Conservation (phyloP, 1,140 invertebrate species). For the Drosophila asahinai region DNA sequence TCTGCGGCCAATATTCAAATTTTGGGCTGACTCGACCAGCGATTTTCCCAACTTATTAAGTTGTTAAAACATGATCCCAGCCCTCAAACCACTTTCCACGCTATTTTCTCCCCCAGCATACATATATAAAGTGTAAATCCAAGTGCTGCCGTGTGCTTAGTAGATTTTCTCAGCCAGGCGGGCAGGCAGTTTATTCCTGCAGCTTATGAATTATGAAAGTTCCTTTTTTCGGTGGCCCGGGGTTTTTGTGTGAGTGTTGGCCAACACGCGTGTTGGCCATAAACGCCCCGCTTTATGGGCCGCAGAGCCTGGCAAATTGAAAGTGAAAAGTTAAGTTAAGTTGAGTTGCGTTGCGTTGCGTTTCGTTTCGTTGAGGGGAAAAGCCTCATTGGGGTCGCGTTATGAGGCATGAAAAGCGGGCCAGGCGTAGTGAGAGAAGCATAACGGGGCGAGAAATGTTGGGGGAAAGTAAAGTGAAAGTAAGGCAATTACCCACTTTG, state of each 20-base stretch:
- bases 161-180: conserved; percentile 31
- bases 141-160: conserved; percentile 64
- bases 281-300: conserved; percentile 74
- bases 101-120: neutral
- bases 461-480: conserved; percentile 27
- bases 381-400: conserved; percentile 62
- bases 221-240: conserved; percentile 33
- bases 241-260: conserved; percentile 42
- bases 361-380: conserved; percentile 12
- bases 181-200: conserved; percentile 32
- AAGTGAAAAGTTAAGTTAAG: conserved; percentile 78
- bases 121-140: conserved; percentile 53
- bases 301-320: conserved; percentile 74
- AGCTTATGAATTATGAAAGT: conserved; percentile 79
- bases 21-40: conserved; percentile 17
- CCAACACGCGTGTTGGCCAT: conserved; percentile 76
- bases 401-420: conserved; percentile 54
- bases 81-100: neutral
- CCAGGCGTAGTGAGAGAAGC: conserved; percentile 28
- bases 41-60: conserved; percentile 63
- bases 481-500: conserved; percentile 51
- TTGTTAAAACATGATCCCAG: conserved; percentile 70
- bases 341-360: conserved; percentile 24
- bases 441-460: neutral
- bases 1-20: conserved; percentile 70